Base-by-base conservation (phyloP, 2,113 vertebrate species). In the Sapajus apella region DNA sequence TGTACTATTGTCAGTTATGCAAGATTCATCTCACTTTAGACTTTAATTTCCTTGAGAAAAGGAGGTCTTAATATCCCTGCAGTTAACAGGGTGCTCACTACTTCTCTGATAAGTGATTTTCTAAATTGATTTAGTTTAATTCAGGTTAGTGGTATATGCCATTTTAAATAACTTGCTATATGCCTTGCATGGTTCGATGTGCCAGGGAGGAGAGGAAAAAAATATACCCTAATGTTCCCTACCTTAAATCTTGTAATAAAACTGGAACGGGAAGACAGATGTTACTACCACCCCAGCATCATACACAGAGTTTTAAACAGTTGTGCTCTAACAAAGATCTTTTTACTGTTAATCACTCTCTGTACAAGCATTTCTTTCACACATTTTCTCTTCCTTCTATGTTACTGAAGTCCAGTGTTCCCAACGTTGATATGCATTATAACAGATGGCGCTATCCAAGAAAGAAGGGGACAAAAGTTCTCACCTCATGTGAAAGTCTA, bases 401-500 rank as follows among this genome's bases (percentile, higher is more conserved):
- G 83, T 97, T 97, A 83, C 77, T 86, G 52, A 83, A 10, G 94
- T 97, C 92, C 88, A 87, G 35, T 94, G 52, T 95, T 97, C 82
- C 95, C 95, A 97, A 98, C 97, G 97, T 98, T 98, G 97, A 97
- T 97, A 97, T 56, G 93, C 88, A 93, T 95, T 98, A 96, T 75
- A 70, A 96, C 83, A 98, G 94, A 96, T 98, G 97, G 97, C 98
- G 94, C 97, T 98, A 97, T 96, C 90, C 88, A 95, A 96, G 91
- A 96, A 98, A 98, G 88, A 6, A 96, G 70, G 96, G 93, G 90
- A 98, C 96, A 98, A 98, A 98, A 98, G 96, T 95, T 97, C 90
- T 96, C 95, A 90, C 77, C 98, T 87, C 93, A 96, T 94, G 91
- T 95, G 97, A 95, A 97, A 97, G 95, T 96, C 97, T 98, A 98